phyloP scores from a whole-genome alignment of 2,797 vertebrate genomes.

The Chrysolophus pictus region DNA sequence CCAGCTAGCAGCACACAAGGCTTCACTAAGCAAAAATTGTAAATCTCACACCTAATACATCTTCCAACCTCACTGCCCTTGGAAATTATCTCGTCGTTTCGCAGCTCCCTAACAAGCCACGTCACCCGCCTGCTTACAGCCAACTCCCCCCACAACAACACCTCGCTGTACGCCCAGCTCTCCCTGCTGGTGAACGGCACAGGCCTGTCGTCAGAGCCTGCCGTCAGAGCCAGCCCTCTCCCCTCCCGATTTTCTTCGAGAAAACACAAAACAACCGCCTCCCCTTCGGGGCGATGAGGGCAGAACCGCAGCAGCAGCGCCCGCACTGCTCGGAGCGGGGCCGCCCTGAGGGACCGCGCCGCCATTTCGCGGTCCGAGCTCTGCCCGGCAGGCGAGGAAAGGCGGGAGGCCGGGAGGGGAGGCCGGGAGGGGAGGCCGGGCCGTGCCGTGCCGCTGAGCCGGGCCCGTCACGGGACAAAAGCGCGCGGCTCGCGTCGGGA shows the following conservation, averaged over 20 bases:
- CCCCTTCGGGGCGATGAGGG: neutral
- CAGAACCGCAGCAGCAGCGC: neutral
- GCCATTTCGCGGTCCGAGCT: fast-evolving
- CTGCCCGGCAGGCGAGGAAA: too few species aligned
- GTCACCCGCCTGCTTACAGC: fast-evolving
- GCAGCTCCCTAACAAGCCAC: fast-evolving
- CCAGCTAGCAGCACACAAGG: fast-evolving
- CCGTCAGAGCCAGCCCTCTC: neutral
- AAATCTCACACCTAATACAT: neutral
- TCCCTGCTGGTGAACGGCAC: too few species aligned
- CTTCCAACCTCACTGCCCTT: fast-evolving
- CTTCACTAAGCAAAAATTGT: fast-evolving
- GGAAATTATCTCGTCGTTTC: fast-evolving
- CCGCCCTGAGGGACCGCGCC: fast-evolving
- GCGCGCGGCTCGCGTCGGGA: fast-evolving
- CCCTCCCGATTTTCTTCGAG: fast-evolving
- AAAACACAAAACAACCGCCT: fast-evolving
- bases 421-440: neutral
- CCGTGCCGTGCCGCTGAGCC: too few species aligned
- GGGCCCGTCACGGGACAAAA: neutral
- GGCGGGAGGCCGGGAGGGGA: too few species aligned
- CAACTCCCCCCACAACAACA: fast-evolving
- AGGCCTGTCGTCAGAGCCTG: neutral
- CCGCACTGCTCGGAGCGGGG: too few species aligned
- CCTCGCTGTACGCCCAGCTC: too few species aligned